Evolutionary conservation across 1,140 invertebrate genomes (phyloP), one percentile per base, ranked within the genome.

Genomic region (Dendrolimus punctatus): DNA sequence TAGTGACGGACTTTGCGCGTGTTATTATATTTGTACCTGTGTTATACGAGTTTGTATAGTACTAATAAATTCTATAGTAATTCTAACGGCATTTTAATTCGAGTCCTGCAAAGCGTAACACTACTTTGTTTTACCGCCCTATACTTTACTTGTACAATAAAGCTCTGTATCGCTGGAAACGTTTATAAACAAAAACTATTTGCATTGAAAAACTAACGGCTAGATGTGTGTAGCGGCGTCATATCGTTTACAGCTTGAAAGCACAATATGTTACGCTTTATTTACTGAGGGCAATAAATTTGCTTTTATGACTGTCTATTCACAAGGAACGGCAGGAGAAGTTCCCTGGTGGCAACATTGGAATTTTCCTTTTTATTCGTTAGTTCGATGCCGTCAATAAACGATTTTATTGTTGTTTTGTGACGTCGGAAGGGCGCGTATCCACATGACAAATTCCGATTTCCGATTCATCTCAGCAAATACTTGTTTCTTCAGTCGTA

Each of bases 281-380:
- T 79, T 79, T 79, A 76, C 68, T 71, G 58, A 61, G 46, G 66
- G 56, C 57, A 51, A 79, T 79, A 79, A 79, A 79, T 75, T 76
- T 73, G 56, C 52, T 77, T 75, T 79, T 76, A 79, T 73, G 65
- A 70, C 70, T 68, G 63, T 68, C 70, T 76, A 71, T 68, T 72
- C 63, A 67, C 64, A 66, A 61, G 64, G 65, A 68, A 68, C 51
- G 52, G 53, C 40, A 57, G 37, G 52, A 46, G 23, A 56, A 42
- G 62, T 55, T 40, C 9, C 38, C 39, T 51, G 57, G 10, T 57
- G 9, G 49, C 44, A 41, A 7, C 49, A 62, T 64, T 40, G 68
- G 64, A 70, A 66, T 65, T 71, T 68, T 67, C 63, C 66, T 71
- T 62, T 65, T 76, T 66, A 73, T 68, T 65, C 54, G 57, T 58